Evolutionary conservation across 2,888 invertebrate genomes (phyloP).

Genomic region (Eucera pruinosa): DNA sequence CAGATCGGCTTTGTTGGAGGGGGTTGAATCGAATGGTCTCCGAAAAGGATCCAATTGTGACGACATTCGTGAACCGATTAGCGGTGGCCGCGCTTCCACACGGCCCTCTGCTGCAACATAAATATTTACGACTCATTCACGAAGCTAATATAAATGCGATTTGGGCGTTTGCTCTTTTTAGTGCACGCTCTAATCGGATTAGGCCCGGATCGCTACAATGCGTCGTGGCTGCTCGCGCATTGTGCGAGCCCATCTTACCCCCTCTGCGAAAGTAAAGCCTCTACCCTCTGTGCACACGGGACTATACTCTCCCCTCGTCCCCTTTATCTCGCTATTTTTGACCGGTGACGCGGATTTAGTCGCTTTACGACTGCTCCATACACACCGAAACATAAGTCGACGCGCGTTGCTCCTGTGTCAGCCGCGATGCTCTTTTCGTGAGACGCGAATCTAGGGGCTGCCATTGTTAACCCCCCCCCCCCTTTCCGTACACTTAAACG

Average conservation of each 20-base stretch:
- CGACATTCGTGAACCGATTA: slow-evolving; percentile 82
- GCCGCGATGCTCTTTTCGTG: slow-evolving; percentile 70
- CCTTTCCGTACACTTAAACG: slow-evolving; percentile 75
- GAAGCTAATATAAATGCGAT: slow-evolving; percentile 84
- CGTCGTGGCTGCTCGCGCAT: slow-evolving; percentile 67
- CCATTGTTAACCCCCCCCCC: slow-evolving; percentile 78
- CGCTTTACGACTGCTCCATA: slow-evolving; percentile 80
- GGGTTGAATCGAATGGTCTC: slow-evolving; percentile 20
- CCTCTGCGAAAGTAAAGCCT: slow-evolving; percentile 65
- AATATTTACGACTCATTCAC: slow-evolving; percentile 84
- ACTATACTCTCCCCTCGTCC: slow-evolving; percentile 28
- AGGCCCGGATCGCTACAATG: slow-evolving; percentile 72
- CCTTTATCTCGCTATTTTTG: slow-evolving; percentile 71
- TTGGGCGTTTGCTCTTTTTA: slow-evolving; percentile 84
- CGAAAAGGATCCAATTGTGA: slow-evolving; percentile 76
- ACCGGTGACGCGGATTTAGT: slow-evolving; percentile 83
- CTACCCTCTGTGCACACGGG: slow-evolving; percentile 44
- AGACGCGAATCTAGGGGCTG: slow-evolving; percentile 54
- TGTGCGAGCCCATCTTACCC: slow-evolving; percentile 70
- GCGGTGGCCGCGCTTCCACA: slow-evolving; percentile 77
- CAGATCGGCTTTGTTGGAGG: slow-evolving; percentile 4
- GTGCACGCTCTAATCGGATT: slow-evolving; percentile 83
- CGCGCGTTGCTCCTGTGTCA: slow-evolving; percentile 62
- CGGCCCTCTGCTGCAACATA: slow-evolving; percentile 78
- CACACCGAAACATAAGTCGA: slow-evolving; percentile 76